These are phyloP conservation scores for Graptemys geographica DNA, from an alignment of 2,797 vertebrate species.

Conservation along the genomic window DNA sequence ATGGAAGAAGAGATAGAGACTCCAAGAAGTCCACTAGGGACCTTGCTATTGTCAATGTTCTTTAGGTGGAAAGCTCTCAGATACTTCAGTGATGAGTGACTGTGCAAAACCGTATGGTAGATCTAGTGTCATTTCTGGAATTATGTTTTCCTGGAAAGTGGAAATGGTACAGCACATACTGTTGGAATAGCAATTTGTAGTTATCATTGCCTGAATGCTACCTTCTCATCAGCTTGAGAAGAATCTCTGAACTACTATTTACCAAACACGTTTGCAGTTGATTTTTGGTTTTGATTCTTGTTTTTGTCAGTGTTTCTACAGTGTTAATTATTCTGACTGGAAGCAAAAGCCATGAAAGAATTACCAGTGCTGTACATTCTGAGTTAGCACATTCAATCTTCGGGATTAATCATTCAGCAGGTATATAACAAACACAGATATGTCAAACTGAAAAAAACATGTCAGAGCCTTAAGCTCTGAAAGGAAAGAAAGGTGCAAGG, in stretches of 20 bases:
- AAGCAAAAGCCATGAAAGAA: conserved; percentile 41
- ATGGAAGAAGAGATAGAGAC: background rate
- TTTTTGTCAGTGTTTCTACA: background rate
- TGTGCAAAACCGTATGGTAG: background rate
- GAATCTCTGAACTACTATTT: background rate
- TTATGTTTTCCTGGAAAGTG: background rate
- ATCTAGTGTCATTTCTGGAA: accelerated
- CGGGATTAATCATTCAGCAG: conserved; percentile 63
- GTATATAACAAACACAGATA: conserved; percentile 54
- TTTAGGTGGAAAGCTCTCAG: background rate
- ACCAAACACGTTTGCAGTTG: background rate
- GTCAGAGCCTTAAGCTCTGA: conserved; percentile 45
- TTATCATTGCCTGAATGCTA: background rate
- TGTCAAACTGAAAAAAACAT: conserved; percentile 63
- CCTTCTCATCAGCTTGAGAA: background rate
- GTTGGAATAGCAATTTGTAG: background rate
- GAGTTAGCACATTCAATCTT: conserved; percentile 46
- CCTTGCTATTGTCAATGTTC: background rate
- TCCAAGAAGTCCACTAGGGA: too few species aligned
- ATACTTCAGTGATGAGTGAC: background rate
- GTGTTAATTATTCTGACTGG: background rate
- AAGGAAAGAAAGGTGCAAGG: conserved; percentile 35
- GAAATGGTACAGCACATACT: background rate
- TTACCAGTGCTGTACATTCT: background rate
- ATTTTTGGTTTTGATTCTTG: background rate